Evolutionary conservation across 2,113 vertebrate species (phyloP), one percentile per base, ranked within the genome.

Genomic region (Nothocercus nigrocapillus): DNA sequence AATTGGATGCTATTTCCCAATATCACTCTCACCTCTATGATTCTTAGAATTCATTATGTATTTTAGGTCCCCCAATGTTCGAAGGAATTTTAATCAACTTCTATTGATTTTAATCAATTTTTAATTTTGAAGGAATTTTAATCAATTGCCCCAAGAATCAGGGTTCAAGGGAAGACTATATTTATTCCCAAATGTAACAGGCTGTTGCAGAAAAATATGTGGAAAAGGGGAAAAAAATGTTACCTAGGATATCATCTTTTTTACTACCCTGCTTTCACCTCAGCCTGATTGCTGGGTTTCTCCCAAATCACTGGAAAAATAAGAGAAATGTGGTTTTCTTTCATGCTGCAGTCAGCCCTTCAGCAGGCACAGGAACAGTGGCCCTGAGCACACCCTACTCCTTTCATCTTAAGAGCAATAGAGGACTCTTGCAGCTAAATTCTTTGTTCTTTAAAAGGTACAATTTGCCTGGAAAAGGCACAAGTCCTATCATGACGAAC

Each of bases 301-400:
- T 80, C 47, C n/a, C n/a, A 70, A 15, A n/a, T 19, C 30, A 45
- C 59, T 61, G 40, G 38, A 73, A 79, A 87, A 81, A 30, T 6
- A 47, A 45, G 42, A 62, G 79, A 80, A 86, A 53, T 25, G 42
- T 2, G 58, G 32, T 61, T 62, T 62, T 38, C 61, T 38, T 36
- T 64, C 15, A 27, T 27, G 16, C 14, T 13, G 15, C 9, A 15
- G 22, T 5, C 25, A 38, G 14, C 19, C 28, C 63, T 56, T 66
- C 38, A 0, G 0, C 25, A 21, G 64, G 25, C 4, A 5, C 40
- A 38, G 9, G n/a, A 87, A 27, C 0, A 1, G 12, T 5, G 10
- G 28, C 44, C 63, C 66, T 28, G 40, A 82, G 58, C 25, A 22
- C 7, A 64, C 8, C 5, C 16, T 66, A 18, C 54, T 45, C 1